A percentile compares a stretch with the other conserved stretches of the same genome.
These are phyloP conservation scores for Colius striatus DNA, from an alignment of 2,113 vertebrate species.

Conservation along the genomic window DNA sequence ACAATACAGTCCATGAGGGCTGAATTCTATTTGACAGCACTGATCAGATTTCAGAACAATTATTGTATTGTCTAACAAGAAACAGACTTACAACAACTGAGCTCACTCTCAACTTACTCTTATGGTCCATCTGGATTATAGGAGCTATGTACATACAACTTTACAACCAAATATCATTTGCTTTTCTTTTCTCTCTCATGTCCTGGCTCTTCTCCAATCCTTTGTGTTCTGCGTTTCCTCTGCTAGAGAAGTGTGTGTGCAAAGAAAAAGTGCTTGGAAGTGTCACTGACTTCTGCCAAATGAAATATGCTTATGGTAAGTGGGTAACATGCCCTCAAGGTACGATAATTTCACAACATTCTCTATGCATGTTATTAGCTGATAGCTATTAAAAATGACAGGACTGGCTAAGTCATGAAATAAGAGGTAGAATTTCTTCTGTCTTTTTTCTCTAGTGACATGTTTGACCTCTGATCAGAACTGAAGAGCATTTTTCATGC, in stretches of 20 bases:
- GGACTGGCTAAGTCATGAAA: background rate
- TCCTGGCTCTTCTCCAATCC: slow-evolving; percentile 3
- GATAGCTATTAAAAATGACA: background rate
- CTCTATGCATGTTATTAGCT: background rate
- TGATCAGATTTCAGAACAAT: slow-evolving; percentile 9
- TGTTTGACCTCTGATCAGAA: background rate
- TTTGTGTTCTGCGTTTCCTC: background rate
- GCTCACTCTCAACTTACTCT: background rate
- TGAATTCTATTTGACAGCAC: background rate
- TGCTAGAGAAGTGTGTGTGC: slow-evolving; percentile 88
- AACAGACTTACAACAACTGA: slow-evolving; percentile 26
- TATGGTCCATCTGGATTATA: background rate
- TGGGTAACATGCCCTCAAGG: background rate
- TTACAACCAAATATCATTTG: background rate
- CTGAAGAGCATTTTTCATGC: background rate
- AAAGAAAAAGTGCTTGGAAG: slow-evolving; percentile 85
- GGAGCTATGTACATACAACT: background rate
- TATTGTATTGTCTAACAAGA: background rate
- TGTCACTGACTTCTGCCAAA: slow-evolving; percentile 83
- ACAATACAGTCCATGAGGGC: background rate
- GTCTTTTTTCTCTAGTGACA: background rate
- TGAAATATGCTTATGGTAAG: slow-evolving; percentile 88
- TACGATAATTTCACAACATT: background rate
- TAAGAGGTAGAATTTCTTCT: background rate
- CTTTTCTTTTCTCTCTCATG: slow-evolving; percentile 4